A percentile compares a stretch with the other conserved stretches of the same genome.
Conservation (phyloP, 2,888 invertebrate species). For the Halictus ligatus region DNA sequence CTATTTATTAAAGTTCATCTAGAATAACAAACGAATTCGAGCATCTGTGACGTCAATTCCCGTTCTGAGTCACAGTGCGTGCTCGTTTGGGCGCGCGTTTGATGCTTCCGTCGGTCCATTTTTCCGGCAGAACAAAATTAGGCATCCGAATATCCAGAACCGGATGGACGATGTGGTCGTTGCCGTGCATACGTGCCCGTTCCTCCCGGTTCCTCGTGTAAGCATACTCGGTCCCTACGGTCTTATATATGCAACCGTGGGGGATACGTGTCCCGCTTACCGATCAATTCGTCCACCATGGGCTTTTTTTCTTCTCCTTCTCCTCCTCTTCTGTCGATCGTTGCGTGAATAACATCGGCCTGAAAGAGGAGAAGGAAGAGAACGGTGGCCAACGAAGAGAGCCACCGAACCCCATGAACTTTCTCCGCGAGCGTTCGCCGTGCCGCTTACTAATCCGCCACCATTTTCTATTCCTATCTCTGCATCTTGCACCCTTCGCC, state of each 20-base stretch:
- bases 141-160: constrained; percentile 61
- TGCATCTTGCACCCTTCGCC: neutral
- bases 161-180: constrained; percentile 62
- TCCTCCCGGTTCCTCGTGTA: constrained; percentile 50
- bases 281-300: constrained; percentile 76
- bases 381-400: constrained; percentile 27
- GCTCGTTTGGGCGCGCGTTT: neutral
- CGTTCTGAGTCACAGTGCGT: neutral
- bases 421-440: constrained; percentile 61
- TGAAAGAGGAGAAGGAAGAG: constrained; percentile 35
- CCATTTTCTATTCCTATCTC: constrained; percentile 8
- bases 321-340: neutral
- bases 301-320: constrained; percentile 31
- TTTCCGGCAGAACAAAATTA: constrained; percentile 45
- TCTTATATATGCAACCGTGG: constrained; percentile 70
- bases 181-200: constrained; percentile 50
- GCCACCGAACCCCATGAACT: constrained; percentile 58
- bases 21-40: neutral
- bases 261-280: constrained; percentile 77
- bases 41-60: neutral
- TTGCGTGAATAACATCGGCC: constrained; percentile 54
- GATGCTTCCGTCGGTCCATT: constrained; percentile 25
- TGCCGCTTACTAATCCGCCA: constrained; percentile 9
- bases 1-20: too few relatives aligned
- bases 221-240: constrained; percentile 46